A percentile compares a stretch with the other conserved stretches of the same genome.
Conservation (phyloP, 2,113 vertebrate species). For the Eurypyga helias region DNA sequence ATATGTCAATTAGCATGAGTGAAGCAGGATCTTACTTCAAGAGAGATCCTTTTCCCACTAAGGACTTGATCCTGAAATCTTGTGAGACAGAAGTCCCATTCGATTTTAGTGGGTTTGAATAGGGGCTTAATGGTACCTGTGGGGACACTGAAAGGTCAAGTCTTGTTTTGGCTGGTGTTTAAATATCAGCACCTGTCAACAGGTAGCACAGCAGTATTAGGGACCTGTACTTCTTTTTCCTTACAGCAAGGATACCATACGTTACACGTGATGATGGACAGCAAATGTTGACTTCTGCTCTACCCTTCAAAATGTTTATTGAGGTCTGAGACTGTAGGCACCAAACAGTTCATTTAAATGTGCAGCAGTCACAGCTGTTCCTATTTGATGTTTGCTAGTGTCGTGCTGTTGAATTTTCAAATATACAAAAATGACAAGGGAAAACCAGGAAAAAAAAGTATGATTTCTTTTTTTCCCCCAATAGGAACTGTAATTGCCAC, state of each 20-base stretch:
- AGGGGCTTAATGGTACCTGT: neutral
- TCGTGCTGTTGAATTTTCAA: neutral
- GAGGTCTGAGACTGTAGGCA: neutral
- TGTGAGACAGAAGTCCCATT: neutral
- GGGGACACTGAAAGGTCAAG: neutral
- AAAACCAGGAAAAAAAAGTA: neutral
- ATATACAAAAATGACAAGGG: neutral
- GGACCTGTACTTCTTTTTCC: neutral
- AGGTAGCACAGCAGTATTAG: neutral
- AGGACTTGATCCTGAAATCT: neutral
- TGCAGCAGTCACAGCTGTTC: neutral
- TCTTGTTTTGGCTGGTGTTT: slow-evolving; percentile 9
- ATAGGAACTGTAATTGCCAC: neutral
- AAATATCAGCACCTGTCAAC: slow-evolving; percentile 4
- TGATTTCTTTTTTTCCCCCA: neutral
- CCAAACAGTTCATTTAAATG: neutral
- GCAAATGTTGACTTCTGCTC: slow-evolving; percentile 9
- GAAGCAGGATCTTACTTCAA: neutral
- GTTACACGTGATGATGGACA: neutral
- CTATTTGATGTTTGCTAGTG: neutral
- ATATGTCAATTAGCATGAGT: neutral
- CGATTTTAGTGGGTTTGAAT: neutral
- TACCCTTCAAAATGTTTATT: slow-evolving; percentile 3
- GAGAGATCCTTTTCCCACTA: neutral
- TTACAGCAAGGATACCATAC: neutral